phyloP scores from a whole-genome alignment of 2,113 vertebrate species.

The Plecotus auritus region DNA sequence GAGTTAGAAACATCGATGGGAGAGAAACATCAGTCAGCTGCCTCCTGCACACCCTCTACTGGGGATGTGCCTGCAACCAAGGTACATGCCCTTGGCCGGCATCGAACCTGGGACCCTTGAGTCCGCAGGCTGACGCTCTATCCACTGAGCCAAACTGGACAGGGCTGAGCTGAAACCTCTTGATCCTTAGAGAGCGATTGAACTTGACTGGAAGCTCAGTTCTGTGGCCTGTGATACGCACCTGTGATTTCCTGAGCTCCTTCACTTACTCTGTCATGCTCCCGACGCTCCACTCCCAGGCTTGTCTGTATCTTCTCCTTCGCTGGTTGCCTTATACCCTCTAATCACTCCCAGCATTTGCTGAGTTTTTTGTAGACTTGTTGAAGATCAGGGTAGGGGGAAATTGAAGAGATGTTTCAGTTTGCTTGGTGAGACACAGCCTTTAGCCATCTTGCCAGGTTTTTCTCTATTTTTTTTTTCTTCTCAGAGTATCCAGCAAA shows the following conservation, averaged over 20 bases:
- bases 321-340: background rate
- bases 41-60: no score
- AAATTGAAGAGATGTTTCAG: background rate
- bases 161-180: background rate
- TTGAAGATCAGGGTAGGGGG: background rate
- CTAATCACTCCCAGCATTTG: background rate
- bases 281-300: background rate
- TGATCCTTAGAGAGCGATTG: background rate
- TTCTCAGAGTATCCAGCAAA: background rate
- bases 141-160: no score
- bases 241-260: background rate
- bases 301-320: background rate
- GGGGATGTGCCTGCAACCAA: no score
- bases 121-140: no score
- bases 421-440: background rate
- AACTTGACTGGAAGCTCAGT: background rate
- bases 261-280: background rate
- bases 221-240: background rate
- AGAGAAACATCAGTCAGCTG: no score
- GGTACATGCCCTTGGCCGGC: no score
- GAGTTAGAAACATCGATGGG: no score
- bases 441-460: background rate
- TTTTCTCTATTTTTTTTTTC: background rate
- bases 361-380: background rate
- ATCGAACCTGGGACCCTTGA: no score